Evolutionary conservation across 92 coral and sea anemone species (phyloP).

Genomic region (Parazoanthus swiftii): DNA sequence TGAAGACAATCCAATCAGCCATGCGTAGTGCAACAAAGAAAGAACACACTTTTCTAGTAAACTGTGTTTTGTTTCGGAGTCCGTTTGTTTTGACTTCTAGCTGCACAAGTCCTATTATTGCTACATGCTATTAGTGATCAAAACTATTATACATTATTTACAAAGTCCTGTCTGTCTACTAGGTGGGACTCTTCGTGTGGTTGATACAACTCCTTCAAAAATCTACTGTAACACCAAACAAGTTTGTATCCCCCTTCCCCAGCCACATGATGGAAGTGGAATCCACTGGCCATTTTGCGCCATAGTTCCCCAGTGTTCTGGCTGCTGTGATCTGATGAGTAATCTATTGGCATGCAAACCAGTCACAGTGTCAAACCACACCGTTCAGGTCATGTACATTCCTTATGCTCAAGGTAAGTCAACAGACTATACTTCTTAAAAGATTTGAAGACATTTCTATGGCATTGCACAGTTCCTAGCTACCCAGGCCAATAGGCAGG

Average conservation of each 20-base stretch:
- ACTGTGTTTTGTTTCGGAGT: no score
- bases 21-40: no score
- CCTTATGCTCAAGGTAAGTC: not conserved
- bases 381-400: slow-evolving; percentile 15
- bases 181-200: not conserved
- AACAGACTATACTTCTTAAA: no score
- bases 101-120: no score
- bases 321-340: slow-evolving; percentile 26
- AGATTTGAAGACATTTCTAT: no score
- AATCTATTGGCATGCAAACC: not conserved
- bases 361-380: not conserved
- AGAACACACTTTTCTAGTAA: no score
- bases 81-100: no score
- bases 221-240: not conserved
- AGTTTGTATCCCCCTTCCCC: not conserved
- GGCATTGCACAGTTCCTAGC: no score
- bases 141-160: no score
- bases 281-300: slow-evolving; percentile 39
- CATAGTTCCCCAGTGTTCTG: slow-evolving; percentile 13
- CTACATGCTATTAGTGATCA: no score
- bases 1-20: no score
- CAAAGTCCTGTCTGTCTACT: not conserved
- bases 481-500: no score
- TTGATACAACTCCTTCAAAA: not conserved
- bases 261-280: slow-evolving; percentile 21